Evolutionary conservation across 2,797 vertebrate genomes (phyloP), one percentile per base, ranked within the genome.

Genomic region (Hephaestus fuliginosus): DNA sequence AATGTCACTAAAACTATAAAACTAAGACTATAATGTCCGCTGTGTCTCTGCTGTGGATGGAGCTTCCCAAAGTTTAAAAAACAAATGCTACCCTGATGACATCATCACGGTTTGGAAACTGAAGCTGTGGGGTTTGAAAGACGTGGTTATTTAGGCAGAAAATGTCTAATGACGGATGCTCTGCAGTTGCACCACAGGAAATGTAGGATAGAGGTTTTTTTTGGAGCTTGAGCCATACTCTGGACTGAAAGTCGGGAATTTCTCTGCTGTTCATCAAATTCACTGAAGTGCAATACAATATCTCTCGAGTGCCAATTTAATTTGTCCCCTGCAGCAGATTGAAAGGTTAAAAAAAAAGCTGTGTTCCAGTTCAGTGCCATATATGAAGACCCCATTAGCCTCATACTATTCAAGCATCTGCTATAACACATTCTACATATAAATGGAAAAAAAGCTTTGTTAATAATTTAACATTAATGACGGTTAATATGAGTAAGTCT

Each of bases 291-390:
- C 36, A 36, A 66, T 7, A 46, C 36, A 17, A 60, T 51, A 66
- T 52, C 2, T 58, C 14, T 53, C 7, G 1, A 33, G 70, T 9
- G 7, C 5, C 53, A 11, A 17, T 61, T 56, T 78, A 6, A 44
- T 64, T 63, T 22, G 64, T 66, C 25, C 9, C 36, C 39, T 67
- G 20, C 25, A 63, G 72, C 62, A 49, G 33, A 61, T 2, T 52
- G 11, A 57, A 70, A 64, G 11, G 30, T 33, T 7, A 66, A 36
- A 36, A 20, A 44, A 46, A 55, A 43, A 61, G 3, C 25, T 25
- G 7, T 18, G n/a, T 48, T 56, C 36, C 65, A 62, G 7, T 44
- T 53, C 48, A 61, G 6, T 25, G n/a, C 14, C 10, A 55, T 39
- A 25, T 25, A 77, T 20, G 25, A 44, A 57, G 53, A 12, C 7